Base-by-base conservation (phyloP, 2,797 vertebrate genomes). In the Rhinophrynus dorsalis region DNA sequence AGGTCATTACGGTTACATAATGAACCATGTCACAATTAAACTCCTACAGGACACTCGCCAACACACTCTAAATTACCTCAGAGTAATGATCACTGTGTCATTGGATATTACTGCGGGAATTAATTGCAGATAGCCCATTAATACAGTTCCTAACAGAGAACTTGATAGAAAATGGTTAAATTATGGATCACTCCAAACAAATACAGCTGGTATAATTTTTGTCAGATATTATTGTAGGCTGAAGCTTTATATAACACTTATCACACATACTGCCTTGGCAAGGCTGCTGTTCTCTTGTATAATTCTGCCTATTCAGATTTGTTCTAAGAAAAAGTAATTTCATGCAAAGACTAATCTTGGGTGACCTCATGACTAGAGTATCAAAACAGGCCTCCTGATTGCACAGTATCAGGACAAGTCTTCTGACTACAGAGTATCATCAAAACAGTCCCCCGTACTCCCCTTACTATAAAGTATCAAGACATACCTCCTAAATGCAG, bases 1-100 rank as follows among this genome's bases (percentile, higher is more conserved):
- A 73, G 69, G 69, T 73, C 69, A 73, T 73, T 73, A 73, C 54
- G 33, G 62, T 73, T 73, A 66, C 69, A 73, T 73, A 73, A 73
- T 73, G 69, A 63, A 73, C 61, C 69, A 73, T 73, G 69, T 66
- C 60, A 65, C 60, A 72, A 65, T 72, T 72, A 72, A 57, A 72
- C 60, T 64, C 52, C 61, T 64, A 66, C 69, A 73, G 69, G 69
- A 73, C 69, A 66, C 33, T 66, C 69, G 69, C 69, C 69, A 73
- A 65, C 61, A 65, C 51, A 33, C 51, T 58, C 18, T 73, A 73
- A 73, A 73, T 73, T 73, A 73, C 61, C 55, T 60, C 29, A 7
- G 26, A 35, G 55, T 44, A 73, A 66, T 66, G 54, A 73, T 59
- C 35, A 17, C 45, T 40, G 62, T 73, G 69, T 59, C 69, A 51